Base-by-base conservation (phyloP, 2,113 vertebrate species). In the Rhodinocichla rosea region DNA sequence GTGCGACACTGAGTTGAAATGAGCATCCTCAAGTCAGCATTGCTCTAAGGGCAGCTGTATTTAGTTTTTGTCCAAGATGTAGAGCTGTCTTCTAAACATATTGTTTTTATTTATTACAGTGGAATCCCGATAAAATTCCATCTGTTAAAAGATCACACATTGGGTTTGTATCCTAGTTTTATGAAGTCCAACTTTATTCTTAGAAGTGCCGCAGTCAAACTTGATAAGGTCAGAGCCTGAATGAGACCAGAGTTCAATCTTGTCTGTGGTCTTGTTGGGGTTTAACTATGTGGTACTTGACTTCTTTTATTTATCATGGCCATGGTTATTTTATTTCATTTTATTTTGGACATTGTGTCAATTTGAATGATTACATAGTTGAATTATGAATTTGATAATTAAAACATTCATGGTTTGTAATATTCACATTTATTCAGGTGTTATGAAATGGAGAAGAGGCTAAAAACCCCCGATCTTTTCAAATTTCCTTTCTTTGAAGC, bases 401-500 rank as follows among this genome's bases (percentile, higher is more conserved):
- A 94, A 80, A 95, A 59, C 63, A 55, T 56, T 93, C 20, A 87
- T 75, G 15, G 59, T 91, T 60, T 95, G n/a, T 89, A 71, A 91
- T 94, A 52, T 53, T 98, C 92, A 67, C 93, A 9, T 85, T 96
- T 90, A 73, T 94, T 94, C 89, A 99, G 99, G 99, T 99, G 99
- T 98, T 99, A 99, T 3, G 99, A 99, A 98, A 99, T 99, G 99
- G 99, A 99, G 95, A 99, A 99, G 93, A 98, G 99, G 76, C 97
- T 99, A 90, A 99, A 99, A 98, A 99, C 99, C 84, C 99, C 99
- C 16, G 99, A 99, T 98, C 99, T 99, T 97, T 99, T 99, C 96
- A 99, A 99, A 98, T 99, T 99, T 94, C 99, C 99, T 40, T 99
- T 99, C 96, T 99, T 99, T 90, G 99, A 99, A 98, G 99, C 99